Evolutionary conservation across 2,113 vertebrate species (phyloP), one percentile per base, ranked within the genome.

Genomic region (Cynocephalus volans): DNA sequence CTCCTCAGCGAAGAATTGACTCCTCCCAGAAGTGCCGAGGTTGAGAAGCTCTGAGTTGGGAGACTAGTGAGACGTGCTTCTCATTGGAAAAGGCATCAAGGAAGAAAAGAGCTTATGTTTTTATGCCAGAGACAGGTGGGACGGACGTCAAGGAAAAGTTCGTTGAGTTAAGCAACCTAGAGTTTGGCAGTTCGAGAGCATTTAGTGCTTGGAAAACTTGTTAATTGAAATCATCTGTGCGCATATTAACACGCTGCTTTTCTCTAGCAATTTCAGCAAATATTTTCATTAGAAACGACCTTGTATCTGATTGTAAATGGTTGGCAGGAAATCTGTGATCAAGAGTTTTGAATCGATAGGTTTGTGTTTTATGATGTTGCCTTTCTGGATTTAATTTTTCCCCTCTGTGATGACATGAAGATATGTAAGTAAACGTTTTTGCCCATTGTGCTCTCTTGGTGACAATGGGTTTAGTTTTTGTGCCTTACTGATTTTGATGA

Each of bases 311-410:
- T 18, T 36, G 62, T n/a, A 3, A 65, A 5, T 26, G 60, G 50
- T 21, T 73, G 77, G 28, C 26, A 90, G 80, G 62, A 73, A 75
- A 23, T 75, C 33, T 62, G 45, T 62, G 6, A n/a, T 45, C 18
- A 45, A 45, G 28, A 41, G 23, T 64, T 60, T 54, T 76, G 41
- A 69, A 5, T 52, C 75, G 67, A 31, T 81, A 21, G 90, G 1
- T 75, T n/a, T 54, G 45, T 79, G 31, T 79, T 54, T 60, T 21
- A 65, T 69, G 26, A 13, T 24, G 54, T 48, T 83, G 23, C 5
- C 8, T 65, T 93, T 94, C 45, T 72, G 81, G 64, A 67, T 48
- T 87, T 95, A 18, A 83, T 88, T 69, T 58, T 10, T 21, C 10
- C 0, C 11, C 9, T 54, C 1, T 83, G 13, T 81, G 41, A 70